Evolutionary conservation across 2,888 invertebrate species (phyloP).

Genomic region (Cephus nigrinus): DNA sequence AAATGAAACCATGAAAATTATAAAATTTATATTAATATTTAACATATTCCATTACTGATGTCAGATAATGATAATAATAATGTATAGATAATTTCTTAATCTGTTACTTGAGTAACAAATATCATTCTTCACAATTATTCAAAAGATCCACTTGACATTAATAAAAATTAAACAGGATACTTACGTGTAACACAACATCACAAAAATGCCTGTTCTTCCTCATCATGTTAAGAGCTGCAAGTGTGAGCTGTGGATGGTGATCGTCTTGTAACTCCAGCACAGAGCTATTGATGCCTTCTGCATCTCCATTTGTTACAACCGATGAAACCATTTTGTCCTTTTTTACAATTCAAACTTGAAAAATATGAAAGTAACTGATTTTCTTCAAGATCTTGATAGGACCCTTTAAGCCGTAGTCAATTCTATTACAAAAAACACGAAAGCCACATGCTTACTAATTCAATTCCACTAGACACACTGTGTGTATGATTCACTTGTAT

Average conservation of each 20-base stretch:
- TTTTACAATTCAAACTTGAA: background rate
- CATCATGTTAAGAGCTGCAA: constrained; percentile 80
- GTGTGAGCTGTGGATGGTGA: constrained; percentile 61
- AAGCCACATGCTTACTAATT: background rate
- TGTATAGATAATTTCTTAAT: background rate
- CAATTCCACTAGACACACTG: background rate
- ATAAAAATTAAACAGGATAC: constrained; percentile 42
- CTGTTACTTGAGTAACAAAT: background rate
- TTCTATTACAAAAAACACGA: background rate
- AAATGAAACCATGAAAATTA: background rate
- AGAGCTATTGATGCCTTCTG: constrained; percentile 36
- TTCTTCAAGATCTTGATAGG: background rate
- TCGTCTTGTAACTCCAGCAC: constrained; percentile 44
- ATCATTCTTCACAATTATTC: background rate
- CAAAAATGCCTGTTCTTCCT: constrained; percentile 87
- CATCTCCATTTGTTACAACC: constrained; percentile 35
- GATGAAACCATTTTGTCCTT: constrained; percentile 39
- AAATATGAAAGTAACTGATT: background rate
- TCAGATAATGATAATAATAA: background rate
- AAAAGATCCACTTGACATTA: background rate
- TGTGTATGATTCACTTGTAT: background rate
- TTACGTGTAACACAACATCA: constrained; percentile 85
- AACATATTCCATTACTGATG: background rate
- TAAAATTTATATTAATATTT: background rate
- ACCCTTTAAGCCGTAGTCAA: background rate